phyloP scores from a whole-genome alignment of 2,113 vertebrate genomes.

The Phyllostomus discolor region DNA sequence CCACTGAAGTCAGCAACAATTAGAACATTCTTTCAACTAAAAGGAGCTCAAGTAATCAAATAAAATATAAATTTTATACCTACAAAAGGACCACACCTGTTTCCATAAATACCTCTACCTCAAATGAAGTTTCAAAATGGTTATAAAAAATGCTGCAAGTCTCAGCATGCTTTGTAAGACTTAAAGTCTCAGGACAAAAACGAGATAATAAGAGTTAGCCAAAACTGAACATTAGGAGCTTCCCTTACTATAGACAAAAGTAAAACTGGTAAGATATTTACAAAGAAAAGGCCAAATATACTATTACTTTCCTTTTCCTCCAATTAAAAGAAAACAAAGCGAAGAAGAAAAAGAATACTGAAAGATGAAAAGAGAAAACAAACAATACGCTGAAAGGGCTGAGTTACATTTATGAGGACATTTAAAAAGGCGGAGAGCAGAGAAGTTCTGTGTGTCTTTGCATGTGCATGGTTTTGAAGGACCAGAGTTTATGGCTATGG shows the following conservation, averaged over 20 bases:
- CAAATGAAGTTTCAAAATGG: constrained; percentile 45
- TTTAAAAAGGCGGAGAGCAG: background rate
- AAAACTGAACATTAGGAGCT: background rate
- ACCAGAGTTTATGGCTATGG: background rate
- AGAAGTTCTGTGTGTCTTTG: background rate
- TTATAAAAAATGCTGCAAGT: constrained; percentile 51
- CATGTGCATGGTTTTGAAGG: background rate
- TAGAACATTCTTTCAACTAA: constrained; percentile 29
- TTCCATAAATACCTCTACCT: constrained; percentile 57
- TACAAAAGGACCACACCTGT: constrained; percentile 54
- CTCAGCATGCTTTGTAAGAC: constrained; percentile 27
- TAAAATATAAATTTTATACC: constrained; percentile 48
- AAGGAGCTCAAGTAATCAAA: constrained; percentile 41
- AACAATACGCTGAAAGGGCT: background rate
- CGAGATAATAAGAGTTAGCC: background rate
- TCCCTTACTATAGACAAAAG: background rate
- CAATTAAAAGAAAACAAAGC: background rate
- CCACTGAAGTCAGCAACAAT: background rate
- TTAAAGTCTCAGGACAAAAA: constrained; percentile 40
- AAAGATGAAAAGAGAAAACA: background rate
- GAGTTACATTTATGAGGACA: background rate
- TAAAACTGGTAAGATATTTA: background rate
- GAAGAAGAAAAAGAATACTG: background rate
- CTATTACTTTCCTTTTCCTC: background rate
- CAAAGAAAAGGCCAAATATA: background rate